A percentile compares a stretch with the other conserved stretches of the same genome.
phyloP scores from a whole-genome alignment of 2,888 invertebrate species.

The Perdita meconis region DNA sequence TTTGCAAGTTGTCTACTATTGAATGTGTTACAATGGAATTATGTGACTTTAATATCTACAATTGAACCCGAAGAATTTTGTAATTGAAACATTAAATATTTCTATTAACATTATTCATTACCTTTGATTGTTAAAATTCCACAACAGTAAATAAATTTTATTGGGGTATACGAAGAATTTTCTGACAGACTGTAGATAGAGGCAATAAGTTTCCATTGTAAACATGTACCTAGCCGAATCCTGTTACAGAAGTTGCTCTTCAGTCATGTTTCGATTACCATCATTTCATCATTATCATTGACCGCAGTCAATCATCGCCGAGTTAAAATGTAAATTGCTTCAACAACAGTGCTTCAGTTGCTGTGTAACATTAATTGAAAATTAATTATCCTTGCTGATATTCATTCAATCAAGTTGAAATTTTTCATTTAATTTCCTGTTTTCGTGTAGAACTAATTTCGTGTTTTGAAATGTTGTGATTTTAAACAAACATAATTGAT shows the following conservation, averaged over 20 bases:
- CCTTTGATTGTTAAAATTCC: too few species aligned
- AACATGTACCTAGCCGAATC: slow-evolving; percentile 20
- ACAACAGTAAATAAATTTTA: too few species aligned
- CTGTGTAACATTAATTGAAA: neutral
- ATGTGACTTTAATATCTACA: too few species aligned
- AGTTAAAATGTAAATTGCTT: neutral
- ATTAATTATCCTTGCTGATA: neutral
- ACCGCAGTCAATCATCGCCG: neutral
- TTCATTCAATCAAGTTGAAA: too few species aligned
- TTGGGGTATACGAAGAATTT: too few species aligned
- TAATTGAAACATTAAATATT: too few species aligned
- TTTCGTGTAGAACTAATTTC: neutral
- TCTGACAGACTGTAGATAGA: neutral
- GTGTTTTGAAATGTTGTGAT: neutral
- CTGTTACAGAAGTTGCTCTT: neutral
- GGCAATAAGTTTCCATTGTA: slow-evolving; percentile 14
- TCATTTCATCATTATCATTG: neutral
- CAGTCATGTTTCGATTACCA: slow-evolving; percentile 12
- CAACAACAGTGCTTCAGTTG: neutral
- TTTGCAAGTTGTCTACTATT: too few species aligned
- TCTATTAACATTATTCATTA: too few species aligned
- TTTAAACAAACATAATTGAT: too few species aligned
- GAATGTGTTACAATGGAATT: too few species aligned
- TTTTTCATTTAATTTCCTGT: neutral
- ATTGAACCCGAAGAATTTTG: too few species aligned